Base-by-base conservation (phyloP, 1,140 invertebrate genomes). In the Asobara japonica region DNA sequence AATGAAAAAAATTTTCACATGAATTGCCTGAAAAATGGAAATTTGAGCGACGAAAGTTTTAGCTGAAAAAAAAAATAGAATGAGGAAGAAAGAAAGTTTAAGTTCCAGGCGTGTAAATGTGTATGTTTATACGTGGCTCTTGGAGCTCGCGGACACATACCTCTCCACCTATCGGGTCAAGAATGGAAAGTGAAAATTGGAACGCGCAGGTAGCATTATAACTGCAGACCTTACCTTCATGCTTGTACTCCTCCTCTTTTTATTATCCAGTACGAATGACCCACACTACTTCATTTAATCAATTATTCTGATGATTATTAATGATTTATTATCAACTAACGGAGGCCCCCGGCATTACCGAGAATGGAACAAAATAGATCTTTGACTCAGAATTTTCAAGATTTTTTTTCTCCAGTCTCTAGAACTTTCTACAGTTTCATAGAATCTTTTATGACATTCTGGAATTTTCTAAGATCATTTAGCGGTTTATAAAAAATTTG, bases 141-240 rank as follows among this genome's bases (percentile, higher is more conserved):
- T 61, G n/a, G 60, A 30, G 29, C 71, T 67, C 48, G 48, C 64
- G 69, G 61, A 38, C 69, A 64, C 61, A 41, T 71, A 65, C 38
- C 41, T 65, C 69, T 65, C 56, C 29, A 4, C 41, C 31, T 73
- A 72, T 71, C 64, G 65, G 68, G 76, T 78, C 76, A 77, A 74
- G 80, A 84, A 79, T 82, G 79, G 80, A 87, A 86, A 87, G 85
- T 86, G 83, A 86, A 86, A 85, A 83, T 84, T 79, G 75, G 77
- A 83, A 85, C 82, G 77, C 68, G 60, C 33, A 51, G 51, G 51
- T 56, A 56, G 51, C 8, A 56, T 56, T 56, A 56, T 18, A 51
- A 18, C 51, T 11, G 22, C 51, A 56, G 20, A 27, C 13, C 51
- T 56, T 18, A 27, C 20, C 51, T 56, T 27, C 22, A 56, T 22